Base-by-base conservation (phyloP, 2,113 vertebrate species). In the Sturnus vulgaris region DNA sequence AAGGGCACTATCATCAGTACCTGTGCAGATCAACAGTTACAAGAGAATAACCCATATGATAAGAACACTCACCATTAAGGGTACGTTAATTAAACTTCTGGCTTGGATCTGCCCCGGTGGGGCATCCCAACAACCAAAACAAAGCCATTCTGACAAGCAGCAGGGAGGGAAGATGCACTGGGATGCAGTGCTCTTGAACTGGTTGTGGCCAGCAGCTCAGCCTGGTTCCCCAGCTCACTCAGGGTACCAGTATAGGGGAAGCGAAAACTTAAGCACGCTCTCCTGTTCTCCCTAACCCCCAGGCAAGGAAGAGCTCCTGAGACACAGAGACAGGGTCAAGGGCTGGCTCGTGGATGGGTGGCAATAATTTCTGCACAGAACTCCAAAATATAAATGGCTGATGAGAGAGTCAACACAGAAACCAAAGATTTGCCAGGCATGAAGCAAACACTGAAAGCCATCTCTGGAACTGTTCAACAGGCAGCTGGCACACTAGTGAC, bases 1-100 rank as follows among this genome's bases (percentile, higher is more conserved):
- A 99, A 99, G 0, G 99, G 99, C 64, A 99, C 98, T 28, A 99
- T 96, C 59, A 99, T 98, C 92, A 99, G 97, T 8, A 99, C 99
- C 99, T 99, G 97, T 0, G 3, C 7, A 95, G 35, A 80, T 10
- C 85, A 77, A 86, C 10, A 37, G 66, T 82, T 65, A 55, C 21
- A 80, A 66, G 21, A 81, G 49, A 88, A 33, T 4, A 82, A 85
- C 31, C 37, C 70, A 39, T 5, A 28, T n/a, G 69, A 70, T 3
- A 69, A 0, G 1, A 90, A 42, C 14, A 9, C 7, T 31, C 1
- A 3, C 25, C 15, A 15, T 44, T 47, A 61, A 66, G 9, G 3
- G 4, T 18, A 37, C 0, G 1, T 37, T 60, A 69, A 70, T 40
- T 16, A 10, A 33, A 17, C 56, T 39, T 85, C 12, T 33, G 2